Evolutionary conservation across 2,888 invertebrate species (phyloP).

Genomic region (Crepidodera aurea): DNA sequence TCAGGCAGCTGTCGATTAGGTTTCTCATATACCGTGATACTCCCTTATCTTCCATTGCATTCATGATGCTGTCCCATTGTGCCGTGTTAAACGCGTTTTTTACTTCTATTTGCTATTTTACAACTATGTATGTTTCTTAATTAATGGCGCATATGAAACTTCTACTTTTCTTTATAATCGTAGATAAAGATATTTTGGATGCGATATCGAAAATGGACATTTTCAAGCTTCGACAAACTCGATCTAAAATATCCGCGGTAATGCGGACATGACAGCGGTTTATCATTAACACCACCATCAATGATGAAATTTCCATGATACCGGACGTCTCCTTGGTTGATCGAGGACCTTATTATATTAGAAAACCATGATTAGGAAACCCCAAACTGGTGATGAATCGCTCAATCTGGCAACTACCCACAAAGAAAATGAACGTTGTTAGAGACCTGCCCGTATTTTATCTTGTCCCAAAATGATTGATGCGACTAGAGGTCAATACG

Average conservation of each 20-base stretch:
- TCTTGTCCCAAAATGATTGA: constrained; percentile 46
- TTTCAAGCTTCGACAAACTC: not conserved
- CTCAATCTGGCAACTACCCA: constrained; percentile 31
- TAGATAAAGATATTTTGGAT: too few relatives aligned
- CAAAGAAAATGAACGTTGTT: constrained; percentile 30
- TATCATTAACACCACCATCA: constrained; percentile 13
- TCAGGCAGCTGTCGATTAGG: too few relatives aligned
- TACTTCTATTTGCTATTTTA: too few relatives aligned
- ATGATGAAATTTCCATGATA: constrained; percentile 25
- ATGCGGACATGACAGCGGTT: not conserved
- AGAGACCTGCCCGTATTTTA: constrained; percentile 38
- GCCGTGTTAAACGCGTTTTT: too few relatives aligned
- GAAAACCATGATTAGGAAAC: constrained; percentile 30
- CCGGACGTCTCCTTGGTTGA: constrained; percentile 27
- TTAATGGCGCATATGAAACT: too few relatives aligned
- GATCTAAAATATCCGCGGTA: not conserved
- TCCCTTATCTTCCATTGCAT: too few relatives aligned
- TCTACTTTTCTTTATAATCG: too few relatives aligned
- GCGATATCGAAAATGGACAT: not conserved
- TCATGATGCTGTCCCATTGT: too few relatives aligned
- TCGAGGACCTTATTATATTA: constrained; percentile 34
- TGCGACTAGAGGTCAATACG: constrained; percentile 40
- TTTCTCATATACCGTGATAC: too few relatives aligned
- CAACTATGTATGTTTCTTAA: too few relatives aligned
- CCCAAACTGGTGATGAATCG: constrained; percentile 34